Evolutionary conservation across 2,113 vertebrate genomes (phyloP), one percentile per base, ranked within the genome.

Genomic region (Semicossyphus pulcher): DNA sequence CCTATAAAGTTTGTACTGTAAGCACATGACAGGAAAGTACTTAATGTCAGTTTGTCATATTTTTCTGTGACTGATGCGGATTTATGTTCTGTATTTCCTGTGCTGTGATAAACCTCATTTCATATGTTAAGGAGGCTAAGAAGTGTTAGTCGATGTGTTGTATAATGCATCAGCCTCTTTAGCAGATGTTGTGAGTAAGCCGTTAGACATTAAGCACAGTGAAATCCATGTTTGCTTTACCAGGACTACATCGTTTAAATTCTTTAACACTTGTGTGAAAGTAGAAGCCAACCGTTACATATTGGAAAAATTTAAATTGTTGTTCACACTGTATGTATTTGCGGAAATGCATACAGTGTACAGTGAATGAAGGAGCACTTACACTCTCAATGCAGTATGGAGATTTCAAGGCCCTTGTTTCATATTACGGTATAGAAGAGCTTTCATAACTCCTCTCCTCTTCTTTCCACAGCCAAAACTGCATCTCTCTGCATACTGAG

Each of bases 401-500:
- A 42, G 66, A 41, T 82, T 81, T 71, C 1, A 1, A 44, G 41
- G 59, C 26, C 56, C 51, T 80, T 61, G 49, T 80, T 76, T 47
- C 42, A 65, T 62, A 61, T 82, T n/a, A 32, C 26, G 54, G 47
- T 42, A 49, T 42, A 47, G 48, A 72, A 68, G 56, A 20, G 42
- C 54, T 74, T 75, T 63, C 51, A 58, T 75, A 59, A 75, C 72
- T 78, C 59, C 63, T 78, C 69, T 78, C 45, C 54, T 56, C 25
- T 67, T 49, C 61, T 75, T 47, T 72, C 44, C 62, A 36, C 0
- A 14, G 39, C 63, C 65, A 54, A 60, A 59, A 63, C 76, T 45
- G 54, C 64, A 53, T 65, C 52, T 66, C 49, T 83, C 66, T 90
- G 88, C 85, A 90, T 91, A 77, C n/a, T n/a, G 85, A 93, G 72